A percentile compares a stretch with the other conserved stretches of the same genome.
phyloP scores from a whole-genome alignment of 2,113 vertebrate species.

The Ceuthmochares aereus region DNA sequence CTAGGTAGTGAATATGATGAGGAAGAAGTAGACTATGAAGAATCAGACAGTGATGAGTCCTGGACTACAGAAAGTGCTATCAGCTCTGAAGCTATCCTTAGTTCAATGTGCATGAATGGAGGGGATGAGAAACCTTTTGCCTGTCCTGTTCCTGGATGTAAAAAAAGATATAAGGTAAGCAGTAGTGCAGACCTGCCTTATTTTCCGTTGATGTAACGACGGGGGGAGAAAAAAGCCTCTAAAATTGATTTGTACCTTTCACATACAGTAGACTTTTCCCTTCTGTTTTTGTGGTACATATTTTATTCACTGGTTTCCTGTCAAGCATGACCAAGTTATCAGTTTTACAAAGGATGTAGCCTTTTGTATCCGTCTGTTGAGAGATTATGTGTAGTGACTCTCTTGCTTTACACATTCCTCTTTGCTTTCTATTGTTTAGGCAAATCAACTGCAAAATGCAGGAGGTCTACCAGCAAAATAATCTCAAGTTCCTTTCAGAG shows the following conservation, averaged over 20 bases:
- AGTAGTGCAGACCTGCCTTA: neutral
- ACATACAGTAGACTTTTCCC: neutral
- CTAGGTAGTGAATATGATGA: constrained; percentile 97
- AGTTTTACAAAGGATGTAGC: neutral
- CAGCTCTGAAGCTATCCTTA: constrained; percentile 97
- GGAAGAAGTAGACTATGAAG: constrained; percentile 96
- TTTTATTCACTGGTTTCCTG: neutral
- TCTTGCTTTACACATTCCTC: neutral
- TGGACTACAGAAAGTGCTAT: constrained; percentile 99
- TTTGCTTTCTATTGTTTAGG: neutral
- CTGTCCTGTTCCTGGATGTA: constrained; percentile 97
- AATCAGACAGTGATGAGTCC: constrained; percentile 97
- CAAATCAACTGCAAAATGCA: neutral
- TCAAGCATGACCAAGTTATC: neutral
- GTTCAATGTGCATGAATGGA: constrained; percentile 98
- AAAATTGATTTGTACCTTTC: neutral
- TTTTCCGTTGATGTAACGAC: neutral
- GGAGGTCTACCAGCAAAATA: neutral
- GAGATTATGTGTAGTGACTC: neutral
- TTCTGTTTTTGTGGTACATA: neutral
- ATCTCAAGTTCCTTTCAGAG: neutral
- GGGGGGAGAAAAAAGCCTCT: accelerated
- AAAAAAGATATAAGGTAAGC: constrained; percentile 97
- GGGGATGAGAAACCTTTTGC: constrained; percentile 98
- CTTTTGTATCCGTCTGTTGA: neutral